Percentiles rank a stretch among this genome's conserved stretches.
These are phyloP conservation scores for Drosophila sucinea DNA, from an alignment of 1,140 invertebrate genomes.

Conservation along the genomic window DNA sequence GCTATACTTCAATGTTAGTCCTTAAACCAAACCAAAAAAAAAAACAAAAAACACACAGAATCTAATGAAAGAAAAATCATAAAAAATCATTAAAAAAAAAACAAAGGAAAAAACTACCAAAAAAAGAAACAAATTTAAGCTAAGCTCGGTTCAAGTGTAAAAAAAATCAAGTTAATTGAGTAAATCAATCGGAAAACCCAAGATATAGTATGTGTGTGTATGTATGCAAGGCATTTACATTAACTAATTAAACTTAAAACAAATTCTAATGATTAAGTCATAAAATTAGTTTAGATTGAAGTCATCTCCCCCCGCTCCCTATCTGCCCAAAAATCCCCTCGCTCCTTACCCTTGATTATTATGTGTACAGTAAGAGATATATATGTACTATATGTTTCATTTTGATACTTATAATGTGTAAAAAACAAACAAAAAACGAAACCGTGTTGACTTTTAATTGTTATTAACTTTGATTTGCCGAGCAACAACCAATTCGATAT, in stretches of 20 bases:
- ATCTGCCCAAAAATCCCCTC: background rate
- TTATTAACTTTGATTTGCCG: conserved; percentile 8
- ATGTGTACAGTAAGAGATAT: conserved; percentile 10
- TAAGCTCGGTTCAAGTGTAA: conserved; percentile 65
- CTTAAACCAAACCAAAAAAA: conserved; percentile 48
- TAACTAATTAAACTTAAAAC: conserved; percentile 16
- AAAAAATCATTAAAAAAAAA: conserved; percentile 36
- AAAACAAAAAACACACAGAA: conserved; percentile 51
- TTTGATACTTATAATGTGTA: conserved; percentile 18
- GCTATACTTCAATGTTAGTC: conserved; percentile 77
- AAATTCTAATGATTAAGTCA: conserved; percentile 3
- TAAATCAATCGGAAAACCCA: conserved; percentile 32
- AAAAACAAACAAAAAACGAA: conserved; percentile 8
- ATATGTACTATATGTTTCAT: conserved; percentile 13
- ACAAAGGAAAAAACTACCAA: conserved; percentile 40
- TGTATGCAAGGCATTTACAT: conserved; percentile 59
- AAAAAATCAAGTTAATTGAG: conserved; percentile 62
- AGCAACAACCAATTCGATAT: conserved; percentile 7
- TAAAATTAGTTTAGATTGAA: conserved; percentile 12
- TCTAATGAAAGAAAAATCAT: conserved; percentile 18
- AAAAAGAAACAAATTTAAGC: conserved; percentile 36
- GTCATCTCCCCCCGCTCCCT: background rate
- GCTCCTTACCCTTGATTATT: background rate
- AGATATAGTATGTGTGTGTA: conserved; percentile 28
- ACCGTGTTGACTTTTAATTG: conserved; percentile 3